Conservation (phyloP, 2,797 vertebrate species). For the Nyctibius grandis region DNA sequence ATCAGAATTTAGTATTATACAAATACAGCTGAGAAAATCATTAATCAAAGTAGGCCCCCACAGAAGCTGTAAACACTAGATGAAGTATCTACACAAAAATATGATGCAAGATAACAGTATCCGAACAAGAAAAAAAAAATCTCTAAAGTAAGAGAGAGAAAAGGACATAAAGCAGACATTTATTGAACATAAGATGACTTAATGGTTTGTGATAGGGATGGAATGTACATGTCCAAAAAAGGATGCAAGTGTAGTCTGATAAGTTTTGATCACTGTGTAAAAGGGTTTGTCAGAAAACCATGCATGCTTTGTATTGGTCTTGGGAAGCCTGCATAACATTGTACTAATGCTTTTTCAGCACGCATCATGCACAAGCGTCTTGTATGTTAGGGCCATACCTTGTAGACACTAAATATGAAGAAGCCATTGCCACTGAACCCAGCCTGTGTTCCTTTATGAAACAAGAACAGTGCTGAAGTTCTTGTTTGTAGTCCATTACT, state of each 20-base stretch:
- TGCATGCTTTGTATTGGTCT: not conserved
- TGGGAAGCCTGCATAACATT: not conserved
- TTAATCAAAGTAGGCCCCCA: not conserved
- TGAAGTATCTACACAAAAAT: not conserved
- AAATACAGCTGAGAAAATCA: not conserved
- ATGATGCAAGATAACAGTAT: not conserved
- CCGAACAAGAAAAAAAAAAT: not conserved
- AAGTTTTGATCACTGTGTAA: not conserved
- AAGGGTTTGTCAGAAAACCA: not conserved
- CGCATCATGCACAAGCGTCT: not conserved
- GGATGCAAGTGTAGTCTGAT: not conserved
- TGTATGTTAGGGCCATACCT: too few relatives aligned
- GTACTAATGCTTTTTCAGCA: not conserved
- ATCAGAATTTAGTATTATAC: not conserved
- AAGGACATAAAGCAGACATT: not conserved
- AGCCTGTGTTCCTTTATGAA: not conserved
- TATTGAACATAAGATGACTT: not conserved
- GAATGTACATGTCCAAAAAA: not conserved
- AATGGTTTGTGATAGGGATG: not conserved
- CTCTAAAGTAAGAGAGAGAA: not conserved
- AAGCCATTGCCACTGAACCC: not conserved
- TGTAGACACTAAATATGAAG: not conserved
- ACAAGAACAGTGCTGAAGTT: not conserved
- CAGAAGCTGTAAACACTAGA: not conserved
- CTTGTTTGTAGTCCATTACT: too few relatives aligned